Conservation (phyloP, 2,113 vertebrate genomes). For the Melanerpes formicivorus region DNA sequence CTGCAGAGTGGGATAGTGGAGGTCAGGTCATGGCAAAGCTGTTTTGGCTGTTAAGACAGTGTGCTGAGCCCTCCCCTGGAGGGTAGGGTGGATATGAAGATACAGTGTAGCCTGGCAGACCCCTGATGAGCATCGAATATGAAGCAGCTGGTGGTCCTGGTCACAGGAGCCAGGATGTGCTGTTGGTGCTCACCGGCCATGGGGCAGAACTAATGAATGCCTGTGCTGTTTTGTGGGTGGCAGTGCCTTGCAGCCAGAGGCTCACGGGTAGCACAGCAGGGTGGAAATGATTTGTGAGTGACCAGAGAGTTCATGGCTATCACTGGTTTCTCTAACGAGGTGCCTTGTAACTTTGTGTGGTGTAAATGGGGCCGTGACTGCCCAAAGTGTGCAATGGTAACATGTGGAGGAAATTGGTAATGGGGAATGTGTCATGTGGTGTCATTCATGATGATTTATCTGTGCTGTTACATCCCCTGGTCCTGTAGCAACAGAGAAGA, state of each 20-base stretch:
- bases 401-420: background rate
- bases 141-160: background rate
- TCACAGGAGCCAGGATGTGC: background rate
- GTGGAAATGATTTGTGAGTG: slow-evolving; percentile 11
- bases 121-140: fast-evolving
- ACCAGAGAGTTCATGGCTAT: background rate
- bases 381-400: background rate
- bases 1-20: background rate
- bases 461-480: background rate
- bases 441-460: background rate
- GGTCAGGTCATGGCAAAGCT: background rate
- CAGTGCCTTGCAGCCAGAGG: background rate
- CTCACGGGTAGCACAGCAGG: fast-evolving
- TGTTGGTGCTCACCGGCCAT: fast-evolving
- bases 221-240: background rate
- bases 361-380: fast-evolving
- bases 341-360: background rate
- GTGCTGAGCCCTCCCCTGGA: background rate
- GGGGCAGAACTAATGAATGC: slow-evolving; percentile 6
- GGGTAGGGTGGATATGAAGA: background rate
- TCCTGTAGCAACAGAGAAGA: background rate
- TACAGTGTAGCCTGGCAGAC: fast-evolving
- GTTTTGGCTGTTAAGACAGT: fast-evolving
- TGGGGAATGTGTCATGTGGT: background rate
- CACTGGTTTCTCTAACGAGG: background rate